Evolutionary conservation across 2,888 invertebrate species (phyloP).

Genomic region (Drosophila cracens): DNA sequence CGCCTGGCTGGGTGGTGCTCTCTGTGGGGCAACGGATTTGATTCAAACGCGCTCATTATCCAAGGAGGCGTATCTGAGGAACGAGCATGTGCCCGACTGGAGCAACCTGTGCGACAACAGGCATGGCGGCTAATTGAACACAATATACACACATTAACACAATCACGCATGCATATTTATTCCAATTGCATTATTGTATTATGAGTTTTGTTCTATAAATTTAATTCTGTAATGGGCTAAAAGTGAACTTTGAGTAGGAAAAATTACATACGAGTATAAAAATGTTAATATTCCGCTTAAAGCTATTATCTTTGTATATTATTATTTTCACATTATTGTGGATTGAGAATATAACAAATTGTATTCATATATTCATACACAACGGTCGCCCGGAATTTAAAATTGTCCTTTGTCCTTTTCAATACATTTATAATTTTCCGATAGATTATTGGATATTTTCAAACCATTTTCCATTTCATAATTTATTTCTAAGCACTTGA

Average conservation of each 20-base stretch:
- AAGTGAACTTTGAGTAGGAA: slow-evolving; percentile 58
- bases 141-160: slow-evolving; percentile 3
- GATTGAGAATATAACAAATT: slow-evolving; percentile 23
- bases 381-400: slow-evolving; percentile 1
- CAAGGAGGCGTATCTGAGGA: slow-evolving; percentile 90
- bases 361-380: slow-evolving; percentile 24
- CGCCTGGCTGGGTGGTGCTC: slow-evolving; percentile 94
- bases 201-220: slow-evolving; percentile 13
- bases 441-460: background rate
- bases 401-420: background rate
- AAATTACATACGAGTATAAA: slow-evolving; percentile 54
- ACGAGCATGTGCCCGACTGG: slow-evolving; percentile 93
- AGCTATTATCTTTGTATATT: slow-evolving; percentile 23
- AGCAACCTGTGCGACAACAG: slow-evolving; percentile 85
- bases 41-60: slow-evolving; percentile 89
- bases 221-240: slow-evolving; percentile 38
- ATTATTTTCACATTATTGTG: slow-evolving; percentile 45
- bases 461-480: background rate
- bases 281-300: slow-evolving; percentile 42
- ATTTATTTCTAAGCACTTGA: background rate
- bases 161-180: slow-evolving; percentile 23
- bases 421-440: background rate
- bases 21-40: slow-evolving; percentile 91
- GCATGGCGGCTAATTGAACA: slow-evolving; percentile 58
- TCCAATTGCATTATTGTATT: slow-evolving; percentile 20